Evolutionary conservation across 2,113 vertebrate species (phyloP), one percentile per base, ranked within the genome.

Genomic region (Axis porcinus): DNA sequence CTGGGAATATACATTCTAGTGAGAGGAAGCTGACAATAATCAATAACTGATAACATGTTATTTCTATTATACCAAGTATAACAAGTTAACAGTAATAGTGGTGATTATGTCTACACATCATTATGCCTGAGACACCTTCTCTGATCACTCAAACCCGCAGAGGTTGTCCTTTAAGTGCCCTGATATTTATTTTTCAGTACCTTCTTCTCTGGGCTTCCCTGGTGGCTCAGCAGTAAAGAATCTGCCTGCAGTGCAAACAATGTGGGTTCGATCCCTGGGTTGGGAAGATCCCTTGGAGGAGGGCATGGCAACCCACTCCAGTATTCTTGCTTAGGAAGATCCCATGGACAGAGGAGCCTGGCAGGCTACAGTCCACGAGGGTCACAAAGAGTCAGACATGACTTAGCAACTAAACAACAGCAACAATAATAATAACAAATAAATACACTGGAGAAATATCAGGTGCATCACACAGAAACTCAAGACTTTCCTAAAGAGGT

Each of bases 401-500:
- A 76, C 23, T 27, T 43, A 43, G 40, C 23, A 76, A 76, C 40
- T 43, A 43, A 76, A 76, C 70, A 43, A 76, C 40, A 43, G 36
- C 36, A 76, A 27, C 6, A 43, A 27, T 27, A 81, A 89, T 57
- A 52, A 79, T 87, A 10, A 87, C 57, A 50, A 9, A 55, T 40
- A 43, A 87, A 36, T 19, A 81, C 5, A 2, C 55, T 60, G 25
- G 23, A 94, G 55, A 96, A 96, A 47, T 55, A 81, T 60, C 47
- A 47, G 25, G 28, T 70, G 15, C 33, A 92, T 92, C 36, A 50
- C 62, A 64, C 13, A 95, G 81, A 96, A 82, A 94, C 21, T 47
- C 58, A 95, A 90, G 82, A 89, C 12, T 45, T 92, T 67, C 64
- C 55, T 67, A 84, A 94, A 97, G 60, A 90, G n/a, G 95, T 50